A percentile compares a stretch with the other conserved stretches of the same genome.
Conservation (phyloP, 1,140 invertebrate genomes). For the Tenebrio molitor region DNA sequence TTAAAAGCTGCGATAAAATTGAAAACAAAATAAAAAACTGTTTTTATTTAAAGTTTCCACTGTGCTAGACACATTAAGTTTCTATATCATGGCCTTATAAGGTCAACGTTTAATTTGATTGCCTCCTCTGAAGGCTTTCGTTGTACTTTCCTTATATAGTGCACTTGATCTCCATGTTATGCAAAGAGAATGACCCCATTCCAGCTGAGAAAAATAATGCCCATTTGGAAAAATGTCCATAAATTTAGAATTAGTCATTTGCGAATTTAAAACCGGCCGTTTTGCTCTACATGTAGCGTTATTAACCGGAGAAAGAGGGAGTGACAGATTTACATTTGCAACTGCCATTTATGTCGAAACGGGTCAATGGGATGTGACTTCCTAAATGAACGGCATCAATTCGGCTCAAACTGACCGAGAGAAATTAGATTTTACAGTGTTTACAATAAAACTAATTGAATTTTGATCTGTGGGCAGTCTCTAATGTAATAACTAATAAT, state of each 20-base stretch:
- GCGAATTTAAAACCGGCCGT: too few species aligned
- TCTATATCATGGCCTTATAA: constrained; percentile 13
- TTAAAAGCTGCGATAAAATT: constrained; percentile 1
- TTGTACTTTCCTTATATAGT: constrained; percentile 34
- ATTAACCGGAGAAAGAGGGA: too few species aligned
- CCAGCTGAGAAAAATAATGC: background rate
- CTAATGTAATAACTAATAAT: too few species aligned
- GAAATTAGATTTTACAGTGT: background rate
- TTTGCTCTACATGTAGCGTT: too few species aligned
- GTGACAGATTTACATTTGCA: too few species aligned
- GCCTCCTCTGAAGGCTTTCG: constrained; percentile 18
- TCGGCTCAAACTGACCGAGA: background rate
- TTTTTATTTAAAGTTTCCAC: constrained; percentile 6
- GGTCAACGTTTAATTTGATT: constrained; percentile 21
- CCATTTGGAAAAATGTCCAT: background rate
- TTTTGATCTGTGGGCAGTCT: too few species aligned
- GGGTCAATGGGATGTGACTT: constrained; percentile 8
- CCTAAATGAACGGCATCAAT: constrained; percentile 21
- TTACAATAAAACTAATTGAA: too few species aligned
- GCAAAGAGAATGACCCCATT: constrained; percentile 15
- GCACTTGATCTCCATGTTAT: constrained; percentile 19
- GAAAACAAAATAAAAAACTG: too few species aligned
- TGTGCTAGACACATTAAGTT: background rate
- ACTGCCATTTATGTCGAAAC: constrained; percentile 5
- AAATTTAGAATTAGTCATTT: constrained; percentile 19